These are phyloP conservation scores for Meganola albula DNA, from an alignment of 2,888 invertebrate genomes.

Conservation along the genomic window DNA sequence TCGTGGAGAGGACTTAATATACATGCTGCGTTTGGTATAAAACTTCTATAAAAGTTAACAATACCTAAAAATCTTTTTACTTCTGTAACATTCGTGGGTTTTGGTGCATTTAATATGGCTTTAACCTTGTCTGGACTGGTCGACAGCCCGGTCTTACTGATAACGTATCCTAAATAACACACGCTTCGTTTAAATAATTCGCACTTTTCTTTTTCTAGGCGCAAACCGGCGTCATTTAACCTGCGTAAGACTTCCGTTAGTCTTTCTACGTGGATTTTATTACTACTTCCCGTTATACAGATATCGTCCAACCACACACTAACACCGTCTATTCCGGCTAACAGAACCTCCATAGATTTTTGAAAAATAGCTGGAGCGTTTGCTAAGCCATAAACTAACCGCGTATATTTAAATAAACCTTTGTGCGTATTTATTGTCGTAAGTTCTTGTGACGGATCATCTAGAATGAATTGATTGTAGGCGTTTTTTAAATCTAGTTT, in stretches of 20 bases:
- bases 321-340: constrained; percentile 24
- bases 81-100: constrained; percentile 17
- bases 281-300: constrained; percentile 13
- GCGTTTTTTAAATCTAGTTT: constrained; percentile 14
- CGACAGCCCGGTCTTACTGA: constrained; percentile 5
- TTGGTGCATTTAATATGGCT: constrained; percentile 22
- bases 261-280: constrained; percentile 8
- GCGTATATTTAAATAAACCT: constrained; percentile 30
- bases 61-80: constrained; percentile 27
- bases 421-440: constrained; percentile 29
- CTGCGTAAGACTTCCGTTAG: constrained; percentile 16
- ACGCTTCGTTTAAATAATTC: constrained; percentile 1
- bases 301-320: constrained; percentile 29
- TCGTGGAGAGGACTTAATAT: constrained; percentile 21
- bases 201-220: constrained; percentile 5
- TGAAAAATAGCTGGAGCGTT: constrained; percentile 40
- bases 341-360: constrained; percentile 31
- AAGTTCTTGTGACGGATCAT: constrained; percentile 15
- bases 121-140: constrained; percentile 17
- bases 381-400: constrained; percentile 32
- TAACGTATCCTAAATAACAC: constrained; percentile 9
- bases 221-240: constrained; percentile 16
- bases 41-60: constrained; percentile 28
- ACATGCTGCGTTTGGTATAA: constrained; percentile 23
- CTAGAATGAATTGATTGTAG: constrained; percentile 15